Evolutionary conservation across 2,797 vertebrate species (phyloP).

Genomic region (Lemur catta): DNA sequence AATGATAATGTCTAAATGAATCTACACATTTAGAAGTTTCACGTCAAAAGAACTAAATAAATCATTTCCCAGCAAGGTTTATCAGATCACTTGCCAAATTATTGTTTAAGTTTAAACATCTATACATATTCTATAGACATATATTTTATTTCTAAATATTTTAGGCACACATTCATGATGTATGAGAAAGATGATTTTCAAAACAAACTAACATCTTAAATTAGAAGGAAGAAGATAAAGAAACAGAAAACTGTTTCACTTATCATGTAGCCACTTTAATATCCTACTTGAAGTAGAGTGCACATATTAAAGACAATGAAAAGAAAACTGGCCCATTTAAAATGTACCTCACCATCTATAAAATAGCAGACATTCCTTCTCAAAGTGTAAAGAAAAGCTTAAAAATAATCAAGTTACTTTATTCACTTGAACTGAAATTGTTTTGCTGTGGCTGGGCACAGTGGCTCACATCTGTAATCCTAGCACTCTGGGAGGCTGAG

Average conservation of each 20-base stretch:
- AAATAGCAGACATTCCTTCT: not conserved
- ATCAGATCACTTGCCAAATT: conserved; percentile 26
- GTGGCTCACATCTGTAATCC: no score
- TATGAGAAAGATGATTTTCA: conserved; percentile 7
- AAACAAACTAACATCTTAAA: conserved; percentile 35
- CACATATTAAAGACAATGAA: not conserved
- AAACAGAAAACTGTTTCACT: not conserved
- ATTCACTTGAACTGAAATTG: not conserved
- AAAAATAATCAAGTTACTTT: not conserved
- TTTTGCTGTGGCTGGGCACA: not conserved
- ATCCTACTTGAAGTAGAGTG: not conserved
- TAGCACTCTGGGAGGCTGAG: no score
- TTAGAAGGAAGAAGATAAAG: not conserved
- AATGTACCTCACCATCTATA: not conserved
- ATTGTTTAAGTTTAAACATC: conserved; percentile 24
- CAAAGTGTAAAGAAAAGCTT: conserved; percentile 10
- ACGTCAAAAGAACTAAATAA: conserved; percentile 24
- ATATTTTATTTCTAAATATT: conserved; percentile 32
- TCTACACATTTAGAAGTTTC: not conserved
- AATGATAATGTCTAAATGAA: not conserved
- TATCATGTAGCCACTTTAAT: not conserved
- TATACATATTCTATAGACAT: not conserved
- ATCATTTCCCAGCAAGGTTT: not conserved
- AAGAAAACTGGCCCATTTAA: not conserved
- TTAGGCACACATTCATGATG: conserved; percentile 16